Evolutionary conservation across 2,797 vertebrate genomes (phyloP), one percentile per base, ranked within the genome.

Genomic region (Sebastolobus altivelis): DNA sequence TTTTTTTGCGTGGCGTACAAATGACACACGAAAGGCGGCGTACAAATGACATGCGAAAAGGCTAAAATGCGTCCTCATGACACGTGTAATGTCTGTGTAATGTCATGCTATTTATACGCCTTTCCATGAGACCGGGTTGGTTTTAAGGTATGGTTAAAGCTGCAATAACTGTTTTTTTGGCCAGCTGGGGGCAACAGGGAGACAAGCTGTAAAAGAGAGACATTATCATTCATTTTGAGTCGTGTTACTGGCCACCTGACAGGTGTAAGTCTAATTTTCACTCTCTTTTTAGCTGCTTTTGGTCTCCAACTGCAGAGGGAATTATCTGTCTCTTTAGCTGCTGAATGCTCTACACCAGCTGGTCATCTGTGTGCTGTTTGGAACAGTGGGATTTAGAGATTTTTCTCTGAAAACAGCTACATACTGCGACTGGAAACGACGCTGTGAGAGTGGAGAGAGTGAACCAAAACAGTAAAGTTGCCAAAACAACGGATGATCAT

Each of bases 1-100:
- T 46, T 46, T 46, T 46, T 14, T 46, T 46, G 43, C 6, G 0
- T 46, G 43, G 43, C 0, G 14, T 46, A 46, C 43, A 46, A 46
- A 1, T 3, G 43, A 46, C 43, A 8, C 14, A 46, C 6, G 0
- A 46, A 46, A 18, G 43, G 43, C 6, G 6, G 14, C 0, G 16
- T 0, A 7, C 43, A 46, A 46, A 46, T 46, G 40, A 43, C 40
- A 43, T 43, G 40, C 1, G 1, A 16, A 43, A 0, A 43, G 40
- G 14, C 14, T 43, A 43, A 46, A 46, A 18, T 46, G 43, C 6
- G 3, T 46, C 16, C 43, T 46, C 43, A 46, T 46, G 16, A 46
- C 3, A 46, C 0, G 16, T 6, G 3, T 0, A 46, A 46, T 46
- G 43, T 18, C 43, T 46, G 43, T 46, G 16, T 46, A 46, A 4